These are phyloP conservation scores for Callimorpha dominula DNA, from an alignment of 2,888 invertebrate genomes.

Conservation along the genomic window DNA sequence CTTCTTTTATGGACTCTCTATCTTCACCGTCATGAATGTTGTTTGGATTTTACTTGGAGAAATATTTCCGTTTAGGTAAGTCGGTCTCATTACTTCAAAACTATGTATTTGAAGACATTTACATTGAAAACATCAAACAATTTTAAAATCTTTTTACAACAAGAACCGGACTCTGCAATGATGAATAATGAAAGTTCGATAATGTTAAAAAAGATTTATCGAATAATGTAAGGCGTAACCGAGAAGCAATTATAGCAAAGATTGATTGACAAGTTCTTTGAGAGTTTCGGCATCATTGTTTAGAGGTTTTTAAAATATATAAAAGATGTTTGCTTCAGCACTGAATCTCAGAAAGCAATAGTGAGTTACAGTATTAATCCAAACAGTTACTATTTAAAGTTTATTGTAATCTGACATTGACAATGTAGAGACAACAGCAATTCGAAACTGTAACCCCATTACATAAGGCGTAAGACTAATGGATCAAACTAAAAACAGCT, in stretches of 20 bases:
- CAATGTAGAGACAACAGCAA: no score
- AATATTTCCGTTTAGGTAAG: conserved; percentile 86
- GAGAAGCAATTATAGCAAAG: no score
- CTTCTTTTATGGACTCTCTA: conserved; percentile 72
- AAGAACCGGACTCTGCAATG: no score
- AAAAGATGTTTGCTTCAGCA: not conserved
- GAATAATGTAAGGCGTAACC: no score
- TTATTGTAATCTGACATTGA: no score
- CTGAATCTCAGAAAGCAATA: not conserved
- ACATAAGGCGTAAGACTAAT: no score
- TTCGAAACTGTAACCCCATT: not conserved
- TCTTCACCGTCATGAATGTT: conserved; percentile 78
- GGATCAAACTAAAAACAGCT: not conserved
- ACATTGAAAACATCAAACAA: no score
- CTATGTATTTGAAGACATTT: not conserved
- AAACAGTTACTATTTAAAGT: no score
- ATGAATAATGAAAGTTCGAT: no score
- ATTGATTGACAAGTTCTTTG: not conserved
- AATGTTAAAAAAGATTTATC: no score
- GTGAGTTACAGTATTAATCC: no score
- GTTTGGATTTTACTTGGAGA: conserved; percentile 87
- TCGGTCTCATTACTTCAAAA: not conserved
- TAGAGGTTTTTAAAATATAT: not conserved
- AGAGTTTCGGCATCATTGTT: not conserved
- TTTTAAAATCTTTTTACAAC: no score